phyloP scores from a whole-genome alignment of 2,888 invertebrate species.

The Agrochola lychnidis region DNA sequence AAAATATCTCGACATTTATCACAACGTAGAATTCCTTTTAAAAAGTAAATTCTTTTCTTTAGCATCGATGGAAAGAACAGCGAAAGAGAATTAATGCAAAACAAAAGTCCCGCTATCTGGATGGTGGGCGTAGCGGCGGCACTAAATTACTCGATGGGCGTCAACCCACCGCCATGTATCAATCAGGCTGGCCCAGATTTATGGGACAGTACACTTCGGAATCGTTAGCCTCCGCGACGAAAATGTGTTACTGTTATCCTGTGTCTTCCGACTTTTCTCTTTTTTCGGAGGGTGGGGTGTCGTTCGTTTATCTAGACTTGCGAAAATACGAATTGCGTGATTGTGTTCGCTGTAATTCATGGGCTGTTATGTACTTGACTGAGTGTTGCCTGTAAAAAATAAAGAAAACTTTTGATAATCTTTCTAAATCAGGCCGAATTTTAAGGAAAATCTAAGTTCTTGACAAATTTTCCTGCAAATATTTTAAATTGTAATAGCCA shows the following conservation, averaged over 20 bases:
- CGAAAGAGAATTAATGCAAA: constrained; percentile 90
- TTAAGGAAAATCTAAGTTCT: not conserved
- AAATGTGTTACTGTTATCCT: constrained; percentile 88
- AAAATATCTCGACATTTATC: constrained; percentile 69
- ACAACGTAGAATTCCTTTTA: constrained; percentile 66
- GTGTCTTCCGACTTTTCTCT: constrained; percentile 79
- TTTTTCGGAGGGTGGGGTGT: constrained; percentile 63
- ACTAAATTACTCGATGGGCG: constrained; percentile 92
- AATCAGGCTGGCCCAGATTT: constrained; percentile 88
- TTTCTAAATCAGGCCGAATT: not conserved
- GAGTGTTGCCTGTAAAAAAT: not conserved
- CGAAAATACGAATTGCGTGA: constrained; percentile 57
- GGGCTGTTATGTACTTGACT: constrained; percentile 23
- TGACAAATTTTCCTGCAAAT: too few species aligned
- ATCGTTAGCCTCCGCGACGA: constrained; percentile 90
- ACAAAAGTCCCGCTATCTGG: constrained; percentile 90
- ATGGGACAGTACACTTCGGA: constrained; percentile 90
- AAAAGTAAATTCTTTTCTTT: constrained; percentile 72
- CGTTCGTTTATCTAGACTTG: constrained; percentile 59
- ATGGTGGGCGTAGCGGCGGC: constrained; percentile 91
- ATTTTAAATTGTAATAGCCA: not conserved
- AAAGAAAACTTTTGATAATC: too few species aligned
- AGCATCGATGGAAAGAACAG: constrained; percentile 73
- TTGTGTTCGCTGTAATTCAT: constrained; percentile 54
- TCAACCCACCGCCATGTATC: constrained; percentile 91